A percentile compares a stretch with the other conserved stretches of the same genome.
Evolutionary conservation across 2,888 invertebrate species (phyloP).

Genomic region (Omphaloscelis lunosa): DNA sequence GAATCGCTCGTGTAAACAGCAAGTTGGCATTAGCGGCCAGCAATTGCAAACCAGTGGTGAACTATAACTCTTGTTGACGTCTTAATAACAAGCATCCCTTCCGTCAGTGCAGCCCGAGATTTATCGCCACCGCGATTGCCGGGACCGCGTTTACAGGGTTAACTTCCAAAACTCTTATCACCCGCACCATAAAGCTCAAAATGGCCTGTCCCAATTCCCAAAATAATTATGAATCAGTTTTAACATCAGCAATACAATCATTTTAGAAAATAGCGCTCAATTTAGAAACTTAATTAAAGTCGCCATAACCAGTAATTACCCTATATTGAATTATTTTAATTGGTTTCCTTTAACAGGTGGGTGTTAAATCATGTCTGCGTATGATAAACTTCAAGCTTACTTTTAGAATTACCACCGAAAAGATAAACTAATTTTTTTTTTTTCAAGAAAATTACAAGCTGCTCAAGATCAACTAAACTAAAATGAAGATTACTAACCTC

Average conservation of each 20-base stretch:
- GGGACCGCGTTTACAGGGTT: constrained; percentile 35
- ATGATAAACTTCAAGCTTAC: not conserved
- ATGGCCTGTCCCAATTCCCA: constrained; percentile 1
- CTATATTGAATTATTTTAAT: constrained; percentile 58
- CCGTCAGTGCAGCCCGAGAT: constrained; percentile 70
- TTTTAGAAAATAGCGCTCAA: constrained; percentile 56
- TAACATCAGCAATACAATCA: constrained; percentile 57
- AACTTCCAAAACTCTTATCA: constrained; percentile 46
- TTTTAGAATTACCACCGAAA: not conserved
- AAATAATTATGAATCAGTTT: constrained; percentile 54
- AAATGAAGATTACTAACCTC: too few species aligned
- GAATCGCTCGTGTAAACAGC: constrained; percentile 56
- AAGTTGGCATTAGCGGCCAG: constrained; percentile 63
- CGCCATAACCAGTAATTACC: constrained; percentile 49
- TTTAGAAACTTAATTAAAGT: constrained; percentile 57
- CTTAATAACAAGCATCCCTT: constrained; percentile 77
- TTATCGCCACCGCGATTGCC: constrained; percentile 66
- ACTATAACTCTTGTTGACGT: constrained; percentile 78
- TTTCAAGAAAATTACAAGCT: not conserved
- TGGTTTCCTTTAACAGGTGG: constrained; percentile 47
- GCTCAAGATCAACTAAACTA: not conserved
- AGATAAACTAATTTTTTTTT: not conserved
- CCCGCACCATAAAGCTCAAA: constrained; percentile 34
- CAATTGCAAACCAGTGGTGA: constrained; percentile 65
- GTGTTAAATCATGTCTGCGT: constrained; percentile 3